Conservation (phyloP, 2,113 vertebrate genomes). For the Anser cygnoides region DNA sequence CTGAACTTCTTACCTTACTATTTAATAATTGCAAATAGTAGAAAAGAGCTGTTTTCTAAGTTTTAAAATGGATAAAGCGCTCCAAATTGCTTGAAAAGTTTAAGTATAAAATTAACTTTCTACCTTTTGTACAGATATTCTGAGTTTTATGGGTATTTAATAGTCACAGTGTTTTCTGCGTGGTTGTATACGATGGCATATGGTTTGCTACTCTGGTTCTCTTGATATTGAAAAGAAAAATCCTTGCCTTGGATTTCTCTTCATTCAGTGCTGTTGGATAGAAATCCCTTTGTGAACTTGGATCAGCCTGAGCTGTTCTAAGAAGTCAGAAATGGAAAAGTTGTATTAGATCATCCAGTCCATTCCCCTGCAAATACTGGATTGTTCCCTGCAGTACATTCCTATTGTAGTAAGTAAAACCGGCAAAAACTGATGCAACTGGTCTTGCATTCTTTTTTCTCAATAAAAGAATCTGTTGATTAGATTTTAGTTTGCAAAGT, state of each 20-base stretch:
- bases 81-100: neutral
- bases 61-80: neutral
- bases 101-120: neutral
- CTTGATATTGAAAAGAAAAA: neutral
- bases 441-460: slow-evolving; percentile 10
- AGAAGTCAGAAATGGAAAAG: slow-evolving; percentile 72
- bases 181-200: neutral
- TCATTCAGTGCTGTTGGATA: slow-evolving; percentile 51
- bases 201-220: neutral
- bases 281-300: slow-evolving; percentile 54
- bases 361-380: slow-evolving; percentile 60
- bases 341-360: slow-evolving; percentile 66
- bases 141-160: neutral
- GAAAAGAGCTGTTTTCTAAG: neutral
- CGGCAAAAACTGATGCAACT: slow-evolving; percentile 63
- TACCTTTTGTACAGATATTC: neutral
- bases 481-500: neutral
- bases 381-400: slow-evolving; percentile 59
- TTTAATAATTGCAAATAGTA: neutral
- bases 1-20: neutral
- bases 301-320: slow-evolving; percentile 58
- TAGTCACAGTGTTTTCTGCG: neutral
- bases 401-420: slow-evolving; percentile 67
- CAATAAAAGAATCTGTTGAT: slow-evolving; percentile 22
- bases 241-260: slow-evolving; percentile 1